A percentile compares a stretch with the other conserved stretches of the same genome.
These are phyloP conservation scores for Cephalopholis sonnerati DNA, from an alignment of 2,113 vertebrate genomes.

Conservation along the genomic window DNA sequence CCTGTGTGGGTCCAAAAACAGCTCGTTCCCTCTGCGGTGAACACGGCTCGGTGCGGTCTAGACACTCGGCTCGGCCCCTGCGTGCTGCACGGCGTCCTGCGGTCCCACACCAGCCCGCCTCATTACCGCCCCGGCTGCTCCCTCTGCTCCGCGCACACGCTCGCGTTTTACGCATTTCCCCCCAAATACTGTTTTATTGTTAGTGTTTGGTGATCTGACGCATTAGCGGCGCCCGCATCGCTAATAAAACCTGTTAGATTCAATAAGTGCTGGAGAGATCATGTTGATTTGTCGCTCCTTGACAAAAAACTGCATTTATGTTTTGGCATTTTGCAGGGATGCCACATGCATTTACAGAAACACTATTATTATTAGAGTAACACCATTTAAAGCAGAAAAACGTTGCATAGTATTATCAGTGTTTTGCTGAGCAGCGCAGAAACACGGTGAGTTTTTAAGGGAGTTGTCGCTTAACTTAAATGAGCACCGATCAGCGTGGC, in stretches of 20 bases:
- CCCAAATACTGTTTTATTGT: background rate
- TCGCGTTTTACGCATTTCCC: constrained; percentile 39
- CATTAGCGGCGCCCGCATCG: background rate
- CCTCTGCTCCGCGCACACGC: constrained; percentile 34
- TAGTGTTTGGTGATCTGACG: background rate
- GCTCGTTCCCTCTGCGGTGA: constrained; percentile 58
- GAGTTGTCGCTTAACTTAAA: constrained; percentile 3
- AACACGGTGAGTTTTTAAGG: background rate
- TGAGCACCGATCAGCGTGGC: background rate
- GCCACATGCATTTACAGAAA: background rate
- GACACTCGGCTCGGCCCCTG: constrained; percentile 64
- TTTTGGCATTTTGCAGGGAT: background rate
- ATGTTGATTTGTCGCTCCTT: background rate
- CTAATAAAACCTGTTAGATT: constrained; percentile 22
- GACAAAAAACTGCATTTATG: background rate
- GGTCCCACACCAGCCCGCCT: constrained; percentile 64
- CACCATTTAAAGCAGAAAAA: background rate
- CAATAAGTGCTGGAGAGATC: background rate
- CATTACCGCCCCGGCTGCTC: constrained; percentile 55
- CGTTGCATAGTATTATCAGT: background rate
- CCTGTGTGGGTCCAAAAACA: constrained; percentile 56
- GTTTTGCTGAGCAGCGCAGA: background rate
- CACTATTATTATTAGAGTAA: background rate
- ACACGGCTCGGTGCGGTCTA: constrained; percentile 64
- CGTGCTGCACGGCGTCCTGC: constrained; percentile 72